Evolutionary conservation across 2,888 invertebrate species (phyloP).

Genomic region (Himalopsyche tibetana): DNA sequence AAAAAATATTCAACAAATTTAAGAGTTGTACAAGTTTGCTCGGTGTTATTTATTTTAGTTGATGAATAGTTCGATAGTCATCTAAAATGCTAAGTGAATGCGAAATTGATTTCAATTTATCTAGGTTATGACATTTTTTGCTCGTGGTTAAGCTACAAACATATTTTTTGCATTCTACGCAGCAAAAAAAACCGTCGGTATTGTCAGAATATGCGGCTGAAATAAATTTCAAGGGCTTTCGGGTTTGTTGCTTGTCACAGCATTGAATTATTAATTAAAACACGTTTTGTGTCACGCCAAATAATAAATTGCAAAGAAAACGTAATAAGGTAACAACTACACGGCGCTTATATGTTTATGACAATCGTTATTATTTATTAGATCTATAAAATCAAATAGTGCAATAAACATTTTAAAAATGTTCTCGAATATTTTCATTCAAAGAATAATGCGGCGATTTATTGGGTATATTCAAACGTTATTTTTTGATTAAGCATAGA

Average conservation of each 20-base stretch:
- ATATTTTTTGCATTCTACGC: conserved; percentile 22
- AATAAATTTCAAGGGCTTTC: conserved; percentile 37
- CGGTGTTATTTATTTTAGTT: too few relatives aligned
- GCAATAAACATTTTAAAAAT: not conserved
- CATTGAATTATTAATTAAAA: conserved; percentile 41
- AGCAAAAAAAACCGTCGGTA: not conserved
- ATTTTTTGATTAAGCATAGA: too few relatives aligned
- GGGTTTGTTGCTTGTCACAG: conserved; percentile 6
- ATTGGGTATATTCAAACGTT: too few relatives aligned
- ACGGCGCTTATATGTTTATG: conserved; percentile 20
- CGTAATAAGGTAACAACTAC: conserved; percentile 31
- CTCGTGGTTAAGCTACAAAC: conserved; percentile 14
- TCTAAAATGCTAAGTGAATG: conserved; percentile 24
- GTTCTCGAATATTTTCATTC: too few relatives aligned
- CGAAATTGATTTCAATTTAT: not conserved
- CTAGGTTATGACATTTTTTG: conserved; percentile 32
- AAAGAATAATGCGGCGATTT: too few relatives aligned
- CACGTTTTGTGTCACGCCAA: conserved; percentile 23
- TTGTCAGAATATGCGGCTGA: not conserved
- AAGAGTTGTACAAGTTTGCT: too few relatives aligned
- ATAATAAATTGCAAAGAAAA: conserved; percentile 39
- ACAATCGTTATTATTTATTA: conserved; percentile 23
- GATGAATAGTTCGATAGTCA: not conserved
- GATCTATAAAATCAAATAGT: conserved; percentile 15
- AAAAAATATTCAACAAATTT: too few relatives aligned